Base-by-base conservation (phyloP, 1,140 invertebrate genomes). In the Planococcus citri region DNA sequence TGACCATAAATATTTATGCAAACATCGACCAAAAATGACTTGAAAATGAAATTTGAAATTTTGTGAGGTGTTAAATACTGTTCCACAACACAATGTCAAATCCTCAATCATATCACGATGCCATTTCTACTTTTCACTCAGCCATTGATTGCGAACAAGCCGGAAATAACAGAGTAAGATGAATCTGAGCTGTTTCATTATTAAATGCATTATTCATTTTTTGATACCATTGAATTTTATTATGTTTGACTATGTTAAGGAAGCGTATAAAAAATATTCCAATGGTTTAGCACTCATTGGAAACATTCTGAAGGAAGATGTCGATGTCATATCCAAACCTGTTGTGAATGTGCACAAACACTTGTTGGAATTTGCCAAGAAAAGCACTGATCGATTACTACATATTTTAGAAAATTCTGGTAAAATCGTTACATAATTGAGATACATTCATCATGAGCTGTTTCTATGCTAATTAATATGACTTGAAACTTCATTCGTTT, bases 341-440 rank as follows among this genome's bases (percentile, higher is more conserved):
- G 60, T 64, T 64, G 22, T 24, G 1, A 64, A 64, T 64, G 22
- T 64, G 10, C 60, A 64, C 24, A 64, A 64, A 64, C 60, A 64
- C 25, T 9, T 64, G 60, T 64, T 64, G 60, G 60, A 64, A 64
- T 64, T 64, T 17, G 60, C 60, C 25, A 64, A 12, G 17, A 64
- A 64, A 64, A 64, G 60, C 17, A 64, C 60, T 17, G 60, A 64
- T 6, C 12, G 60, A 25, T 25, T 64, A 64, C 60, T 64, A 4
- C 21, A 24, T 24, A 25, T 64, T 25, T 64, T 64, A 17, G 60
- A 51, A 17, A 51, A 51, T 3, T 51, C 41, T 17, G 41, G 41
- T 51, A 51, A 51, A 20, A 9, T 3, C 12, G 3, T 33, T 33
- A 33, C n/a, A n/a, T n/a, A 33, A 33, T 33, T 33, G 29, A 33